phyloP scores from a whole-genome alignment of 2,113 vertebrate genomes.

The Onychostoma macrolepis region DNA sequence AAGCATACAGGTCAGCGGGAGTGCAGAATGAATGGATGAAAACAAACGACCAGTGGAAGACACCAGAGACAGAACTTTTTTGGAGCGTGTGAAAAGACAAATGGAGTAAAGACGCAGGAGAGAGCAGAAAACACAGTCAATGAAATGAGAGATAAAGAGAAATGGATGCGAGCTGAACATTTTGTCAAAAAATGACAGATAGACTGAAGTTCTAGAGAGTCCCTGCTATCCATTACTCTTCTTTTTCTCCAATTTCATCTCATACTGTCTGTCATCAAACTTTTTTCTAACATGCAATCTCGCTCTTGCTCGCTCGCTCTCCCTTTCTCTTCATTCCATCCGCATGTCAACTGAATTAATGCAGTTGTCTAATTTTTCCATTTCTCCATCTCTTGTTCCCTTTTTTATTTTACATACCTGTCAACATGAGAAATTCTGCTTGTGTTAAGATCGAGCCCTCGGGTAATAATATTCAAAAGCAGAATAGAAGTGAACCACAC shows the following conservation, averaged over 20 bases:
- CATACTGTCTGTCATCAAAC: slow-evolving; percentile 10
- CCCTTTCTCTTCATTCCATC: neutral
- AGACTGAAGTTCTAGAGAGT: slow-evolving; percentile 31
- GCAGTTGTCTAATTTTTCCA: slow-evolving; percentile 16
- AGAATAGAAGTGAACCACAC: slow-evolving; percentile 32
- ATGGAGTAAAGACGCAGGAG: neutral
- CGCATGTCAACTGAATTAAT: slow-evolving; percentile 9
- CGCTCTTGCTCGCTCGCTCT: slow-evolving; percentile 24
- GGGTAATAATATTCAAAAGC: slow-evolving; percentile 33
- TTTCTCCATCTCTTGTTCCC: slow-evolving; percentile 19
- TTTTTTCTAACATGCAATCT: slow-evolving; percentile 16
- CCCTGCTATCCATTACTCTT: slow-evolving; percentile 20
- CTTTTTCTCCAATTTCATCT: slow-evolving; percentile 17
- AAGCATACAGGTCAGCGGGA: neutral
- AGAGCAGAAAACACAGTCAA: slow-evolving; percentile 22
- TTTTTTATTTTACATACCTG: slow-evolving; percentile 28
- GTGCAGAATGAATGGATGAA: slow-evolving; percentile 20
- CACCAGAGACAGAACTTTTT: slow-evolving; percentile 46
- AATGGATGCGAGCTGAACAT: slow-evolving; percentile 49
- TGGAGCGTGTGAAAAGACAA: slow-evolving; percentile 12
- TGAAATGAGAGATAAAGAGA: slow-evolving; percentile 41
- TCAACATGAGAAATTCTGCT: slow-evolving; percentile 45
- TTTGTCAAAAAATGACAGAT: slow-evolving; percentile 55
- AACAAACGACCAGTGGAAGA: slow-evolving; percentile 48
- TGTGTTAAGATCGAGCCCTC: slow-evolving; percentile 37